A percentile compares a stretch with the other conserved stretches of the same genome.
phyloP scores from a whole-genome alignment of 2,797 vertebrate genomes.

The Myotis planiceps region DNA sequence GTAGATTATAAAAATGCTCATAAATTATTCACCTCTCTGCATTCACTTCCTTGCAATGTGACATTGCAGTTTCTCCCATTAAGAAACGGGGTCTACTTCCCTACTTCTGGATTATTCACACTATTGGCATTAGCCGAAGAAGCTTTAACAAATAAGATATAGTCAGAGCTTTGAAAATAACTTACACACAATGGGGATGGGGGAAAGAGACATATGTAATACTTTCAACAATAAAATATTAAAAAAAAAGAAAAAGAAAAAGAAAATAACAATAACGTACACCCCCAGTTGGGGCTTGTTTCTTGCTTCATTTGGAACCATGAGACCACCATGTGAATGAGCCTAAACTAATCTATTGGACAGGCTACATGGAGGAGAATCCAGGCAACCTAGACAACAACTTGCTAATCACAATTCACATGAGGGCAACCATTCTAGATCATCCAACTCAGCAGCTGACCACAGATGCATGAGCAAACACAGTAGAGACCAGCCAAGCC shows the following conservation, averaged over 20 bases:
- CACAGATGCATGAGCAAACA: not conserved
- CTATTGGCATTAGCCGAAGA: not conserved
- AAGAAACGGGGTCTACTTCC: not conserved
- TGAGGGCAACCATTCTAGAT: not conserved
- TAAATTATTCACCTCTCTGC: slow-evolving; percentile 38
- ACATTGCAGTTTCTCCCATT: slow-evolving; percentile 17
- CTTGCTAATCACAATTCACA: not conserved
- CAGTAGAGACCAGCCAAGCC: not conserved
- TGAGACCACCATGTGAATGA: not conserved
- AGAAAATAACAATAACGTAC: not conserved
- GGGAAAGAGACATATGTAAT: no score
- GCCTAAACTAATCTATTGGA: not conserved
- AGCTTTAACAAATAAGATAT: not conserved
- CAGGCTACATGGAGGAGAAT: not conserved
- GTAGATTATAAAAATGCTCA: slow-evolving; percentile 48
- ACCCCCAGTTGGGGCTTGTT: not conserved
- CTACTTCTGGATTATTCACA: not conserved
- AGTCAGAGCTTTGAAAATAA: slow-evolving; percentile 6
- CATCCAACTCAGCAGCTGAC: not conserved
- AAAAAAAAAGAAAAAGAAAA: no score
- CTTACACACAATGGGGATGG: not conserved
- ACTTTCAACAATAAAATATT: no score
- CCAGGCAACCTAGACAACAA: not conserved
- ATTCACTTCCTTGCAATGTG: not conserved
- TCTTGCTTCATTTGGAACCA: not conserved